phyloP scores from a whole-genome alignment of 2,113 vertebrate genomes.

The Platysternon megacephalum region DNA sequence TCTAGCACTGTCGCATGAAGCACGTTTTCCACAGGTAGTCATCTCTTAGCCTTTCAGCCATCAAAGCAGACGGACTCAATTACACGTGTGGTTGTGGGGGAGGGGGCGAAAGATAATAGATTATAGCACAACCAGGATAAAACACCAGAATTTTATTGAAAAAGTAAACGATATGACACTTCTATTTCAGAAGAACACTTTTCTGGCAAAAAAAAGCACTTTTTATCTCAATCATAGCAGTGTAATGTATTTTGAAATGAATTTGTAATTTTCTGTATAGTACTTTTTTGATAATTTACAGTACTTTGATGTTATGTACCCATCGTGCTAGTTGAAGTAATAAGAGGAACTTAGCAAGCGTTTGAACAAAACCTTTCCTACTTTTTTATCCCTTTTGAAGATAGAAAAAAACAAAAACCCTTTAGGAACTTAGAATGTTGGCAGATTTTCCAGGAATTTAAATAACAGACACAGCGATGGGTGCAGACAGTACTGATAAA shows the following conservation, averaged over 20 bases:
- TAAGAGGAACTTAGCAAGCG: slow-evolving; percentile 86
- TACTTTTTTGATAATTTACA: slow-evolving; percentile 95
- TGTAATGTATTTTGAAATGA: slow-evolving; percentile 97
- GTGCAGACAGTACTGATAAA: slow-evolving; percentile 31
- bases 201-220: slow-evolving; percentile 81
- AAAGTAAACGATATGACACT: slow-evolving; percentile 51
- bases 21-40: slow-evolving; percentile 32
- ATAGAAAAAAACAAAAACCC: slow-evolving; percentile 4
- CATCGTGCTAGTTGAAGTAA: slow-evolving; percentile 94
- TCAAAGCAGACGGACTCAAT: slow-evolving; percentile 48
- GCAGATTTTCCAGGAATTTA: slow-evolving; percentile 61
- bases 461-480: neutral
- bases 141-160: slow-evolving; percentile 46
- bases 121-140: slow-evolving; percentile 70
- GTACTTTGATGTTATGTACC: slow-evolving; percentile 97
- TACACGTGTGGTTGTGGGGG: slow-evolving; percentile 48
- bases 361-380: slow-evolving; percentile 95
- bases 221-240: slow-evolving; percentile 87
- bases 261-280: slow-evolving; percentile 98
- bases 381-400: slow-evolving; percentile 93
- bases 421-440: slow-evolving; percentile 68
- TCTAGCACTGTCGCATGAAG: neutral
- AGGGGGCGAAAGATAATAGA: neutral
- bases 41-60: slow-evolving; percentile 49
- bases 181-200: slow-evolving; percentile 81